Conservation (phyloP, 2,888 invertebrate genomes). For the Calameuta idolon region DNA sequence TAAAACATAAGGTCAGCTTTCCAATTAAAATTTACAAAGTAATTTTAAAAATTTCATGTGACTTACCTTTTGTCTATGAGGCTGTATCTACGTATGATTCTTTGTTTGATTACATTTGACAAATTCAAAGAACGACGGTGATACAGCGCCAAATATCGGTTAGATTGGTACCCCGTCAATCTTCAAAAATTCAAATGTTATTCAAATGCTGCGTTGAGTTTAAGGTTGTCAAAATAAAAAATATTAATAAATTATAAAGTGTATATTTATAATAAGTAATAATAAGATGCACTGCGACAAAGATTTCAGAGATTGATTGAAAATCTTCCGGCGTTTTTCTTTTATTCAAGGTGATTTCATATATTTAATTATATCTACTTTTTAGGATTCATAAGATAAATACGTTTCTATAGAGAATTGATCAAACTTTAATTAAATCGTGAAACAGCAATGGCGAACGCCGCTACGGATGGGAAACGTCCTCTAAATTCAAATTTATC, state of each 20-base stretch:
- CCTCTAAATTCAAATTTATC: conserved; percentile 43
- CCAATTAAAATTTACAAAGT: background rate
- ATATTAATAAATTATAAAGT: background rate
- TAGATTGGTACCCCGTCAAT: background rate
- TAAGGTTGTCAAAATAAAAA: background rate
- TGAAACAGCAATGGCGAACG: conserved; percentile 46
- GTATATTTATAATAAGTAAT: background rate
- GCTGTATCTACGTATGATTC: background rate
- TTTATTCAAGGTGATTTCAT: background rate
- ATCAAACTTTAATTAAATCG: conserved; percentile 21
- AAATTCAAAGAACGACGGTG: background rate
- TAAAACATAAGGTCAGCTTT: background rate
- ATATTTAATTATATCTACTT: background rate
- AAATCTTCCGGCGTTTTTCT: background rate
- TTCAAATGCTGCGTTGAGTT: background rate
- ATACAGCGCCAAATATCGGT: background rate
- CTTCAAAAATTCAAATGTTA: background rate
- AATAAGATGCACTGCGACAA: background rate
- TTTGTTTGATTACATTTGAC: background rate
- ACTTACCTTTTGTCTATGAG: background rate
- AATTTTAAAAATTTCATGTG: background rate
- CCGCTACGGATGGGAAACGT: conserved; percentile 48
- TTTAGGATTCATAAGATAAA: background rate
- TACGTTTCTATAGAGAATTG: conserved; percentile 10
- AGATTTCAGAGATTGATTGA: background rate